A percentile compares a stretch with the other conserved stretches of the same genome.
Conservation (phyloP, 2,888 invertebrate genomes). For the Agonopterix heracliana region DNA sequence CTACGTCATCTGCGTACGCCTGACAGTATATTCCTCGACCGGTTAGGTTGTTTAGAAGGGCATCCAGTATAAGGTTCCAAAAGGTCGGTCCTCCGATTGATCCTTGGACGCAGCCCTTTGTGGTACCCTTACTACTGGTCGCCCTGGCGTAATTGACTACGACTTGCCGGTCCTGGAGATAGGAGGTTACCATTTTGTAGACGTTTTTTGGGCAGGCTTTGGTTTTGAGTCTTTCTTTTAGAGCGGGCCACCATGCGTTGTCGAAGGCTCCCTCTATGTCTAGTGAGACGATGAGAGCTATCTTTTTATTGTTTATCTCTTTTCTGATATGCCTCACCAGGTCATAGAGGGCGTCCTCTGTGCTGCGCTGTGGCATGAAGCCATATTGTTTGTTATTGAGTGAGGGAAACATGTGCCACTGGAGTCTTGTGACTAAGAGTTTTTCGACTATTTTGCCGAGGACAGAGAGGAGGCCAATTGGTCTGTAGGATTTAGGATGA, state of each 20-base stretch:
- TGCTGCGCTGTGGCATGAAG: slow-evolving; percentile 1
- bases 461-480: too few species aligned
- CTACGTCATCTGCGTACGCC: neutral
- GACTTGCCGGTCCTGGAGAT: neutral
- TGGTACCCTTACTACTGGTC: too few species aligned
- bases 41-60: neutral
- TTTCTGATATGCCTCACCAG: neutral
- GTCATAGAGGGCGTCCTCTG: neutral
- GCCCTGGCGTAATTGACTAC: too few species aligned
- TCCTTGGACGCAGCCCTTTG: too few species aligned
- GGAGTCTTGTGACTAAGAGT: too few species aligned
- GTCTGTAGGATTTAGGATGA: too few species aligned
- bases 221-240: neutral
- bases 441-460: too few species aligned
- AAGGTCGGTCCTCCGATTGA: too few species aligned
- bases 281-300: neutral
- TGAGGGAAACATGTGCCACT: too few species aligned
- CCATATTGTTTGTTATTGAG: too few species aligned
- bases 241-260: neutral
- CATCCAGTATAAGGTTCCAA: too few species aligned
- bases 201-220: neutral
- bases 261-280: too few species aligned
- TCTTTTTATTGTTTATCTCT: neutral
- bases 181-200: neutral
- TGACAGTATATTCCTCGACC: neutral